Evolutionary conservation across 2,113 vertebrate genomes (phyloP).

Genomic region (Diphyllodes magnificus): DNA sequence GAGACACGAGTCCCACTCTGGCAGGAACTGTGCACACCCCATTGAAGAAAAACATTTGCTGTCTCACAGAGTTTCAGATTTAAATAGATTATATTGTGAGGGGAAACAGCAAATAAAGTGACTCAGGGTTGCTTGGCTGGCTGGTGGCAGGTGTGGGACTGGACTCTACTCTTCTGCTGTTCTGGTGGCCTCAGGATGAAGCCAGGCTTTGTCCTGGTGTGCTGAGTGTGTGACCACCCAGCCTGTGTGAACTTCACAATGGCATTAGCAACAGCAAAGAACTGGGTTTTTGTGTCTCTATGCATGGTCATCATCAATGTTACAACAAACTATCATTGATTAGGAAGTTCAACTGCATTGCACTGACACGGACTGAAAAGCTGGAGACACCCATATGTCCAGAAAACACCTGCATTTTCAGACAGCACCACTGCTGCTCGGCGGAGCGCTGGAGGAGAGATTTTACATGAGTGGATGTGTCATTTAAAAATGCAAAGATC

Average conservation of each 20-base stretch:
- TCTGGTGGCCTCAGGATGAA: neutral
- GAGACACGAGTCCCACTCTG: rapidly evolving
- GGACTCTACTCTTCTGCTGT: neutral
- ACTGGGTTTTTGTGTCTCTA: neutral
- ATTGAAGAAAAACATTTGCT: neutral
- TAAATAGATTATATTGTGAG: neutral
- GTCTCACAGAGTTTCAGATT: neutral
- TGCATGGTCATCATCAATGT: neutral
- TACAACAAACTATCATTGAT: neutral
- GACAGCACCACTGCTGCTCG: neutral
- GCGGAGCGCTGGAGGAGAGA: neutral
- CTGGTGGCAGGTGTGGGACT: neutral
- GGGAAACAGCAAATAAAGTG: neutral
- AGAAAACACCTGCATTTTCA: neutral
- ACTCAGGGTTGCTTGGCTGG: neutral
- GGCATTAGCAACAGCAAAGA: neutral
- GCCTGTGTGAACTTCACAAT: rapidly evolving
- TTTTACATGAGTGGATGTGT: neutral
- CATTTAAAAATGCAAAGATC: neutral
- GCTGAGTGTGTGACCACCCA: neutral
- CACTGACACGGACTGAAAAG: neutral
- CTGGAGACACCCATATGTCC: neutral
- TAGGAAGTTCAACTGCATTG: neutral
- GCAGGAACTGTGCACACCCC: neutral
- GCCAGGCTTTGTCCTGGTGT: neutral